phyloP scores from a whole-genome alignment of 2,888 invertebrate species.

The Altica lythri region DNA sequence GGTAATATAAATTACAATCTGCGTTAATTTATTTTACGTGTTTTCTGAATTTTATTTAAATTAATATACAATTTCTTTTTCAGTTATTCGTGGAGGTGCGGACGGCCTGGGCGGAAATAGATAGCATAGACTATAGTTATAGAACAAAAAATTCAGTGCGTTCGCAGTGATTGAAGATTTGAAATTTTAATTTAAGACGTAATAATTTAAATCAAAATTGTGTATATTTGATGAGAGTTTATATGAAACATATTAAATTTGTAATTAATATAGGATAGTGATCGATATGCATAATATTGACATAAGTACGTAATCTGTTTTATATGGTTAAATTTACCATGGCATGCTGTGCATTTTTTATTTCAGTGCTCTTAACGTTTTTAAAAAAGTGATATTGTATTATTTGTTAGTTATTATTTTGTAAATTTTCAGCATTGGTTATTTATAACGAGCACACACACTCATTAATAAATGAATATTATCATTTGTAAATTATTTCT shows the following conservation, averaged over 20 bases:
- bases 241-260: conserved; percentile 46
- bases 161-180: conserved; percentile 45
- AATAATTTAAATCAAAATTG: conserved; percentile 50
- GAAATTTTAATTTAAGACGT: conserved; percentile 30
- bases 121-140: conserved; percentile 61
- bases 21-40: not conserved
- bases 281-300: conserved; percentile 44
- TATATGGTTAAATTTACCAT: conserved; percentile 44
- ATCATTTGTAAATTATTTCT: conserved; percentile 35
- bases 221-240: conserved; percentile 54
- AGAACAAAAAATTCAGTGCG: conserved; percentile 50
- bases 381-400: conserved; percentile 50
- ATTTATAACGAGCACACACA: conserved; percentile 47
- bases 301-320: conserved; percentile 47
- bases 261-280: conserved; percentile 44
- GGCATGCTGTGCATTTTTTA: conserved; percentile 46
- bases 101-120: conserved; percentile 82
- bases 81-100: conserved; percentile 82
- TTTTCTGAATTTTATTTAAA: not conserved
- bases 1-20: no score
- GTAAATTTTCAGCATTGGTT: conserved; percentile 46
- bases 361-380: conserved; percentile 47
- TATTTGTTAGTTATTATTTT: conserved; percentile 41
- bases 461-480: conserved; percentile 46
- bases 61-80: conserved; percentile 39